Percentiles rank a stretch among this genome's conserved stretches.
Conservation (phyloP, 2,797 vertebrate species). For the Neoniphon sammara region DNA sequence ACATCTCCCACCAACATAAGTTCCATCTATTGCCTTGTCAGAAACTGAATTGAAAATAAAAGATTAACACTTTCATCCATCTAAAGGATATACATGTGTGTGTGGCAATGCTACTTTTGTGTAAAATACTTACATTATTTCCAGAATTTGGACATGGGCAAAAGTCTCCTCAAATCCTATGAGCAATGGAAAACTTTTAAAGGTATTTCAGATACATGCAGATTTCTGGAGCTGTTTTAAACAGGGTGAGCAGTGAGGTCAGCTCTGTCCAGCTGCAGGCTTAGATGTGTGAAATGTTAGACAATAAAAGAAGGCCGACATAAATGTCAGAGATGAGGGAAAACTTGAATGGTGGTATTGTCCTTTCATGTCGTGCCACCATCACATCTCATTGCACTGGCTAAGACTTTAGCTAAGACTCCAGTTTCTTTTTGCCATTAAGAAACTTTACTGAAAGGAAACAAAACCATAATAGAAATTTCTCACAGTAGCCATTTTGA, state of each 20-base stretch:
- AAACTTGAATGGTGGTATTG: conserved; percentile 54
- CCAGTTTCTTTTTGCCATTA: conserved; percentile 23
- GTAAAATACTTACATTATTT: conserved; percentile 6
- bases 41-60: conserved; percentile 27
- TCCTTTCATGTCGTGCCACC: background rate
- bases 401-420: conserved; percentile 26
- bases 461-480: background rate
- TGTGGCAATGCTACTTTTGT: conserved; percentile 2
- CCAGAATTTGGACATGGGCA: conserved; percentile 22
- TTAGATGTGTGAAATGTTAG: conserved; percentile 48
- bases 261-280: conserved; percentile 57
- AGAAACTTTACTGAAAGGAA: too few species aligned
- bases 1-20: too few species aligned
- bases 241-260: conserved; percentile 41
- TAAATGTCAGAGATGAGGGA: conserved; percentile 56
- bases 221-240: conserved; percentile 39
- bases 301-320: conserved; percentile 46
- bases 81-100: conserved; percentile 15
- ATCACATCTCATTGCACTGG: background rate
- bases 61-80: background rate
- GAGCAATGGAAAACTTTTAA: background rate
- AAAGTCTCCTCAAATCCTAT: conserved; percentile 18
- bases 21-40: background rate
- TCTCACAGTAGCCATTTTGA: too few species aligned
- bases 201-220: conserved; percentile 4